These are phyloP conservation scores for Tribolium freemani DNA, from an alignment of 2,888 invertebrate species.

Conservation along the genomic window DNA sequence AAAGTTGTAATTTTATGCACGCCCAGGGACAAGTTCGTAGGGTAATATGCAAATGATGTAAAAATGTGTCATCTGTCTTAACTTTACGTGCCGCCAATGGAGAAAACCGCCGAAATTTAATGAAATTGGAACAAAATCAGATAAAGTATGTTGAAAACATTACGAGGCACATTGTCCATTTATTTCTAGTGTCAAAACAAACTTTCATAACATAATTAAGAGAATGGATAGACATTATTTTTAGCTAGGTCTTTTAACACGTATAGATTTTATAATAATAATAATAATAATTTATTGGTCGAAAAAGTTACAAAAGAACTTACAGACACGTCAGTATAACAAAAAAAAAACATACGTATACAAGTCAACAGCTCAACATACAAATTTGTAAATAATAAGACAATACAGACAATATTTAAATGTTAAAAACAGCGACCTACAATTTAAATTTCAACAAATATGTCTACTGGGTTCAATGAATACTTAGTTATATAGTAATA, in stretches of 20 bases:
- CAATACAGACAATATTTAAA: no score
- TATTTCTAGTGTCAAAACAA: constrained; percentile 50
- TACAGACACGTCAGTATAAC: no score
- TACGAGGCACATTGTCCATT: constrained; percentile 49
- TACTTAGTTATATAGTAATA: no score
- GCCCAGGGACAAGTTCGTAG: constrained; percentile 44
- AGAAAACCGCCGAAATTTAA: constrained; percentile 46
- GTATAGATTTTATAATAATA: constrained; percentile 12
- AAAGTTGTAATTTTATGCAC: constrained; percentile 55
- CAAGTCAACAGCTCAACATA: no score
- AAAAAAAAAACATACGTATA: no score
- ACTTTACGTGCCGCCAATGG: constrained; percentile 38
- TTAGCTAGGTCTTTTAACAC: constrained; percentile 15
- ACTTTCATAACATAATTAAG: constrained; percentile 37
- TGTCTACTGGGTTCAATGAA: no score
- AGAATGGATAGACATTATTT: constrained; percentile 7
- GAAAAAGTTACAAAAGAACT: no score
- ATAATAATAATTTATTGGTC: no score
- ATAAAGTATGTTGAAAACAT: constrained; percentile 54
- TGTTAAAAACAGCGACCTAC: no score
- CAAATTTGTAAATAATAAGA: no score
- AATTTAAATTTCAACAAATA: no score
- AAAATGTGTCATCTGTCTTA: constrained; percentile 47
- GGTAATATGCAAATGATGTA: constrained; percentile 47
- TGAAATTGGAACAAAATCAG: constrained; percentile 52